A percentile compares a stretch with the other conserved stretches of the same genome.
Evolutionary conservation across 1,140 invertebrate species (phyloP).

Genomic region (Batillaria attramentaria): DNA sequence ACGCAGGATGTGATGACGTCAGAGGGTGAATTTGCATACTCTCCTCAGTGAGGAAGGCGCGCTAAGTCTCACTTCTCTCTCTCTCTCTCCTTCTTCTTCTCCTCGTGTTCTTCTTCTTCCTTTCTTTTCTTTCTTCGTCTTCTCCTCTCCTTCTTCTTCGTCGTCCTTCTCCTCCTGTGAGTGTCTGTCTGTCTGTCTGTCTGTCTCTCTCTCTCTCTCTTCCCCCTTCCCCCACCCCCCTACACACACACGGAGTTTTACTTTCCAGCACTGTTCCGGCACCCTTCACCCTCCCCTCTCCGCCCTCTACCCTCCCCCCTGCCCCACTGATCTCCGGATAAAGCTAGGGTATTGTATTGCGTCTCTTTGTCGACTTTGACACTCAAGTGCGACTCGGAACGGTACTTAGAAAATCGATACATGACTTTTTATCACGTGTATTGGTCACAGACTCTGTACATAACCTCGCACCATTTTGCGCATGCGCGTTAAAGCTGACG

Average conservation of each 20-base stretch:
- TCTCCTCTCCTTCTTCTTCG: not conserved
- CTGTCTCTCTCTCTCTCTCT: slow-evolving; percentile 2
- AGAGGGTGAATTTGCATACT: not conserved
- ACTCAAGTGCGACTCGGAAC: not conserved
- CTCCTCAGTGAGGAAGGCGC: not conserved
- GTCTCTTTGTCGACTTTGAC: not conserved
- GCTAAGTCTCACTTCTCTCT: not conserved
- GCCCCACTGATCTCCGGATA: not conserved
- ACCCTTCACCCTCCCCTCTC: not conserved
- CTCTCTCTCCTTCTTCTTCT: slow-evolving; percentile 3
- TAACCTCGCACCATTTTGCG: too few species aligned
- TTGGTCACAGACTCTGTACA: not conserved
- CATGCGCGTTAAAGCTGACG: too few species aligned
- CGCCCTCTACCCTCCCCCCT: not conserved
- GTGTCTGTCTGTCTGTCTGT: not conserved
- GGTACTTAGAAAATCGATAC: too few species aligned
- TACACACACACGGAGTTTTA: not conserved
- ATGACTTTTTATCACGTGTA: not conserved
- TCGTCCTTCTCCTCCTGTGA: not conserved
- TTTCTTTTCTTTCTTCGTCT: not conserved
- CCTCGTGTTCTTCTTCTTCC: not conserved
- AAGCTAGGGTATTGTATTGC: not conserved
- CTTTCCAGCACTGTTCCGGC: not conserved
- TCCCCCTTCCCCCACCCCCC: not conserved
- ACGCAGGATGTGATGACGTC: too few species aligned